Conservation (phyloP, 1,140 invertebrate genomes). For the Pristionchus pacificus region DNA sequence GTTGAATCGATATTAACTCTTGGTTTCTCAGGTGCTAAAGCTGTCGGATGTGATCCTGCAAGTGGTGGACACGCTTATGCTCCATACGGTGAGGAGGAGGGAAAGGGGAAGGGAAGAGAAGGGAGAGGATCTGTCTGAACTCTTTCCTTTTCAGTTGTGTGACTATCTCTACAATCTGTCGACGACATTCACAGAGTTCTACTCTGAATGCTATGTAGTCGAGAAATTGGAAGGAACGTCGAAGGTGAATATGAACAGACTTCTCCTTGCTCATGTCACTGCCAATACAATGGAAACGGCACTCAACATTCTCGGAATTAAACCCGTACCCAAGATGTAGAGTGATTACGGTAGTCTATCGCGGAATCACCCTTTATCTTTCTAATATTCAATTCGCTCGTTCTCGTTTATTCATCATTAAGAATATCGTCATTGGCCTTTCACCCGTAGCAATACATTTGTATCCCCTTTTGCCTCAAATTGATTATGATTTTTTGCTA, state of each 20-base stretch:
- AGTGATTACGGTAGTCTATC: too few species aligned
- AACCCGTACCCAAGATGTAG: slow-evolving; percentile 83
- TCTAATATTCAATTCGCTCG: too few species aligned
- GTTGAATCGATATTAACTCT: too few species aligned
- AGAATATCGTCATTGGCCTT: too few species aligned
- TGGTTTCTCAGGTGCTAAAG: slow-evolving; percentile 53
- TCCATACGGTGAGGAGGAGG: slow-evolving; percentile 64
- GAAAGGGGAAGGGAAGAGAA: neutral
- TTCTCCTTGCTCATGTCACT: slow-evolving; percentile 87
- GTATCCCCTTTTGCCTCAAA: too few species aligned
- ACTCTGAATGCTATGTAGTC: slow-evolving; percentile 94
- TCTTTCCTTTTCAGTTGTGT: slow-evolving; percentile 68
- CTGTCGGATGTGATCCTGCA: slow-evolving; percentile 73
- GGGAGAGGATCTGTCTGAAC: neutral
- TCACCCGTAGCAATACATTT: too few species aligned
- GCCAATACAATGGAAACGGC: slow-evolving; percentile 79
- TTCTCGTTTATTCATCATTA: too few species aligned
- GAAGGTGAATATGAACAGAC: slow-evolving; percentile 77
- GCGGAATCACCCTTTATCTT: too few species aligned
- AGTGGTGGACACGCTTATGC: slow-evolving; percentile 76
- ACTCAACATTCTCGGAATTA: slow-evolving; percentile 85
- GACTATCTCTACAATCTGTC: slow-evolving; percentile 92
- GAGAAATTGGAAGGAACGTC: slow-evolving; percentile 76
- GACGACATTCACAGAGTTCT: slow-evolving; percentile 90
- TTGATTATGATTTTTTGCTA: too few species aligned